Percentiles rank a stretch among this genome's conserved stretches.
Conservation (phyloP, 1,140 invertebrate genomes). For the Formica exsecta region DNA sequence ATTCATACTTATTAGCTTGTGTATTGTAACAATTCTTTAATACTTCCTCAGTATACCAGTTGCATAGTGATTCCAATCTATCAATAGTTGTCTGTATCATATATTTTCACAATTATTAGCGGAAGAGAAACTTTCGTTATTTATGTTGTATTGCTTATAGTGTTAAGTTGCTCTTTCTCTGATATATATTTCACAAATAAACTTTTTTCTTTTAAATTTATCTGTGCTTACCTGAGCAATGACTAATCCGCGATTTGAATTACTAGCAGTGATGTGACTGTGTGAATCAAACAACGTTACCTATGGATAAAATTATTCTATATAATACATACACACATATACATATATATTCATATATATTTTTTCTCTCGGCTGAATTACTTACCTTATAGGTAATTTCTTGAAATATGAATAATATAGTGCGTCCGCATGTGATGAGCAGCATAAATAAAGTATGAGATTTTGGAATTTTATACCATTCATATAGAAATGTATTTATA, state of each 20-base stretch:
- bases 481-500: conserved; percentile 78
- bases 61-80: conserved; percentile 79
- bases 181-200: neutral
- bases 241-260: conserved; percentile 80
- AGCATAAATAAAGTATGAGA: conserved; percentile 83
- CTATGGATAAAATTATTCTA: conserved; percentile 63
- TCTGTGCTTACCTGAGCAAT: conserved; percentile 81
- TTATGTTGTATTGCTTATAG: neutral
- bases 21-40: conserved; percentile 79
- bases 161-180: neutral
- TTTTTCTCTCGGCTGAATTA: neutral
- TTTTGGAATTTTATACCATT: conserved; percentile 80
- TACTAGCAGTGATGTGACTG: conserved; percentile 74
- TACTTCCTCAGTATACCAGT: conserved; percentile 81
- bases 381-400: conserved; percentile 79
- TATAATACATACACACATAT: too few species aligned
- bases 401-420: conserved; percentile 85
- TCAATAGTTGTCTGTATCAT: conserved; percentile 76
- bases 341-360: neutral
- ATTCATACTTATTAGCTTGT: conserved; percentile 80
- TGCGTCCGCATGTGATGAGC: conserved; percentile 83
- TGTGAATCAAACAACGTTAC: conserved; percentile 84
- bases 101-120: conserved; percentile 62
- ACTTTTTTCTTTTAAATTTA: conserved; percentile 39
- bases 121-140: neutral